Evolutionary conservation across 1,140 invertebrate genomes (phyloP).

Genomic region (Metaphire vulgaris): DNA sequence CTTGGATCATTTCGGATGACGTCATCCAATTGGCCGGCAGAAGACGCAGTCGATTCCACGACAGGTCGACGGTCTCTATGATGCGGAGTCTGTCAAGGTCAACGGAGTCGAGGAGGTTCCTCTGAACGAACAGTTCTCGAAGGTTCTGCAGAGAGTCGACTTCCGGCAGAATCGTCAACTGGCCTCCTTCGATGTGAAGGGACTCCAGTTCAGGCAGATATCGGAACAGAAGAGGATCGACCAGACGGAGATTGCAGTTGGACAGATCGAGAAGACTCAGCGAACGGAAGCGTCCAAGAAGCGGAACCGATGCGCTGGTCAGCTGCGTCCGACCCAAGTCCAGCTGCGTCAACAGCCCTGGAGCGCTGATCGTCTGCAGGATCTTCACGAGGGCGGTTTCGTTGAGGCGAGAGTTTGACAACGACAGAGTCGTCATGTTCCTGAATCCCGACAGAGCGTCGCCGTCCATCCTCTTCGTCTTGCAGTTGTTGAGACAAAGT

Average conservation of each 20-base stretch:
- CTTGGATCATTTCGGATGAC: background rate
- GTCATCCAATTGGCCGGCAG: conserved; percentile 22
- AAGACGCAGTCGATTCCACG: conserved; percentile 10
- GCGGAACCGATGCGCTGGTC: conserved; percentile 12
- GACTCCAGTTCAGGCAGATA: conserved; percentile 22
- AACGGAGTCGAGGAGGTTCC: conserved; percentile 17
- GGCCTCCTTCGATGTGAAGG: conserved; percentile 12
- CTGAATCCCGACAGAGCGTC: conserved; percentile 12
- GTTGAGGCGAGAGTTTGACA: conserved; percentile 18
- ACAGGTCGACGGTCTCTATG: conserved; percentile 25
- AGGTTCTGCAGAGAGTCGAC: conserved; percentile 16
- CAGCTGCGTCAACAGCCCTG: conserved; percentile 21
- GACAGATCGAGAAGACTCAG: conserved; percentile 13
- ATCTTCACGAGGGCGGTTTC: conserved; percentile 5
- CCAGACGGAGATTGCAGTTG: conserved; percentile 5
- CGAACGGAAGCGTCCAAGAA: conserved; percentile 16
- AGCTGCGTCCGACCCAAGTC: conserved; percentile 22
- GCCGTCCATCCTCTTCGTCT: conserved; percentile 12
- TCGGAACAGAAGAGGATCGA: conserved; percentile 16
- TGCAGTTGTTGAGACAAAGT: conserved; percentile 23
- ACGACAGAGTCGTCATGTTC: conserved; percentile 21
- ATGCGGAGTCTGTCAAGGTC: background rate
- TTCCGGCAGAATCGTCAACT: conserved; percentile 17
- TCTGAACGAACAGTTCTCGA: conserved; percentile 7
- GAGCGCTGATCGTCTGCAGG: conserved; percentile 9